Evolutionary conservation across 2,113 vertebrate species (phyloP).

Genomic region (Tachycineta bicolor): DNA sequence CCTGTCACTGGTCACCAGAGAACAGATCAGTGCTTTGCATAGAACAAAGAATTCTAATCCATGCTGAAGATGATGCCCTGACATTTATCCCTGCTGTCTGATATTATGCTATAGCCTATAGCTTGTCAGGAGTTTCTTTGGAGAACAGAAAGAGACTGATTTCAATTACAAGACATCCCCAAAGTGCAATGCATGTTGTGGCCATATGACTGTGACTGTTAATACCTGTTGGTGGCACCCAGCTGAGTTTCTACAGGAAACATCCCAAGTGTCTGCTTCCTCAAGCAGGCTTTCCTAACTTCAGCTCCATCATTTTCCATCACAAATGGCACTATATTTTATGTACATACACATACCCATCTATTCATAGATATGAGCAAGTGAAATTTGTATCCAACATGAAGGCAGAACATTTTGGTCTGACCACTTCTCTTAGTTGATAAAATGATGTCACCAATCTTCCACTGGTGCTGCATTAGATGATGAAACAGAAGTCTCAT

Average conservation of each 20-base stretch:
- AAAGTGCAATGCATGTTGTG: background rate
- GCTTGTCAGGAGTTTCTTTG: background rate
- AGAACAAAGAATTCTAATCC: background rate
- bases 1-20: background rate
- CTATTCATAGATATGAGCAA: background rate
- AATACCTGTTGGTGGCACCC: background rate
- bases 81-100: background rate
- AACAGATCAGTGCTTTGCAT: background rate
- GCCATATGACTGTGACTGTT: background rate
- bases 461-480: background rate
- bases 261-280: background rate
- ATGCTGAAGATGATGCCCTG: background rate
- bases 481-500: background rate
- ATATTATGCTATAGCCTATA: background rate
- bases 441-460: background rate
- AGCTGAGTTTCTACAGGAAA: background rate
- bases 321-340: background rate
- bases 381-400: background rate
- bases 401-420: background rate
- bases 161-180: background rate
- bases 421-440: background rate
- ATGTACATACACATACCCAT: background rate
- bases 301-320: background rate
- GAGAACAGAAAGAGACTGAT: background rate
- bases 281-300: background rate